Evolutionary conservation across 92 coral and sea anemone species (phyloP).

Genomic region (Isaurus tuberculatus): DNA sequence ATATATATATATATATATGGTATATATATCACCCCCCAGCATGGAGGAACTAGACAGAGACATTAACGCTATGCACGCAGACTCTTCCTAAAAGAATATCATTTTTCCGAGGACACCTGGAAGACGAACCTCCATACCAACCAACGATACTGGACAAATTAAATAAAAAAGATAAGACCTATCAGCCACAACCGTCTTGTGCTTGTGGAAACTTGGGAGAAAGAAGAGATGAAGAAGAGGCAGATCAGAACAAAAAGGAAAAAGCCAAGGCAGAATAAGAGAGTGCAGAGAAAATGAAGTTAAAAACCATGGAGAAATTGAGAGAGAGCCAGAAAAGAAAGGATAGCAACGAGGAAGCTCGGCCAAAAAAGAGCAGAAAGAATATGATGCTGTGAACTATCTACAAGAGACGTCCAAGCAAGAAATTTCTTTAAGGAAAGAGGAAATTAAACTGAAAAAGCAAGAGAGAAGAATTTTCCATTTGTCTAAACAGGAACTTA

Average conservation of each 20-base stretch:
- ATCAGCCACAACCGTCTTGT: no score
- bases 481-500: background rate
- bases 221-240: no score
- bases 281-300: slow-evolving; percentile 41
- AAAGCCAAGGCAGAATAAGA: no score
- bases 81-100: no score
- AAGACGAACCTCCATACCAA: no score
- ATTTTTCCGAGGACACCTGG: no score
- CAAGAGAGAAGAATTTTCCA: background rate
- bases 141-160: no score
- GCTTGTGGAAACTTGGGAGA: background rate
- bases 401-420: slow-evolving; percentile 40
- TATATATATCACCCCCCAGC: no score
- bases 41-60: no score
- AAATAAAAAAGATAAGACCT: background rate
- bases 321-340: slow-evolving; percentile 56
- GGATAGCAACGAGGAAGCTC: slow-evolving; percentile 41
- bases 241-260: no score
- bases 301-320: slow-evolving; percentile 52
- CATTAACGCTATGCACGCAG: no score
- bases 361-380: slow-evolving; percentile 43
- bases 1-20: no score
- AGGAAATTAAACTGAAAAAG: slow-evolving; percentile 33
- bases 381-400: slow-evolving; percentile 44
- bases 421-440: slow-evolving; percentile 42